A percentile compares a stretch with the other conserved stretches of the same genome.
Conservation (phyloP, 37 sponge, comb jelly and placozoan genomes). For the Aphrocallistes beatrix region DNA sequence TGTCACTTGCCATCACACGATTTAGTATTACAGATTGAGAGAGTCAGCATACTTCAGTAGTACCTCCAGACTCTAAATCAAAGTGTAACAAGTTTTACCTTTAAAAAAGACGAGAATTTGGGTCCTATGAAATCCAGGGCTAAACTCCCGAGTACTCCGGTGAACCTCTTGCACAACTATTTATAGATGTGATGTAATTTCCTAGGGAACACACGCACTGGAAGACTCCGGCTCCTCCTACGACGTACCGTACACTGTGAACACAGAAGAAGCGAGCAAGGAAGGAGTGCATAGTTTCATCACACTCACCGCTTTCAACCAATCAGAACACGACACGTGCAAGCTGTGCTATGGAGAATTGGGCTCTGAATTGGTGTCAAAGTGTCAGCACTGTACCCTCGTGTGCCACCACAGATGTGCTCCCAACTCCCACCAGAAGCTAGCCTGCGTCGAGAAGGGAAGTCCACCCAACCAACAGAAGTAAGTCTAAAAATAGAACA, state of each 20-base stretch:
- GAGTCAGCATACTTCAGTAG: too few relatives aligned
- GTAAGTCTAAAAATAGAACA: too few relatives aligned
- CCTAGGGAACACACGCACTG: too few relatives aligned
- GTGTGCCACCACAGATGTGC: constrained; percentile 44
- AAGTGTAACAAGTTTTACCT: too few relatives aligned
- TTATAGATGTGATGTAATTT: too few relatives aligned
- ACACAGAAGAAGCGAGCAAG: background rate
- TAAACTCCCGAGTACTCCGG: too few relatives aligned
- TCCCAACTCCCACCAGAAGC: background rate
- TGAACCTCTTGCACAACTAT: too few relatives aligned
- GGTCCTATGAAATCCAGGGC: too few relatives aligned
- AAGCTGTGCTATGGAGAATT: constrained; percentile 19
- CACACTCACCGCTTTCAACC: background rate
- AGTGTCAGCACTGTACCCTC: constrained; percentile 33
- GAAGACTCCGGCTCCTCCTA: background rate
- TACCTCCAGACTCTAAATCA: too few relatives aligned
- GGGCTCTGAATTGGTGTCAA: constrained; percentile 7
- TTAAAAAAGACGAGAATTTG: too few relatives aligned
- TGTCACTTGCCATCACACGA: too few relatives aligned
- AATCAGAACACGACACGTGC: constrained; percentile 19
- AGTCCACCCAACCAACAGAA: background rate
- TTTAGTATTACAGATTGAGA: too few relatives aligned
- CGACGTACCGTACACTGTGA: background rate
- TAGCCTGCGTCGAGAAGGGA: background rate
- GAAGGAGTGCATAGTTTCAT: background rate